phyloP scores from a whole-genome alignment of 2,888 invertebrate genomes.

The Monoplex corrugatus region DNA sequence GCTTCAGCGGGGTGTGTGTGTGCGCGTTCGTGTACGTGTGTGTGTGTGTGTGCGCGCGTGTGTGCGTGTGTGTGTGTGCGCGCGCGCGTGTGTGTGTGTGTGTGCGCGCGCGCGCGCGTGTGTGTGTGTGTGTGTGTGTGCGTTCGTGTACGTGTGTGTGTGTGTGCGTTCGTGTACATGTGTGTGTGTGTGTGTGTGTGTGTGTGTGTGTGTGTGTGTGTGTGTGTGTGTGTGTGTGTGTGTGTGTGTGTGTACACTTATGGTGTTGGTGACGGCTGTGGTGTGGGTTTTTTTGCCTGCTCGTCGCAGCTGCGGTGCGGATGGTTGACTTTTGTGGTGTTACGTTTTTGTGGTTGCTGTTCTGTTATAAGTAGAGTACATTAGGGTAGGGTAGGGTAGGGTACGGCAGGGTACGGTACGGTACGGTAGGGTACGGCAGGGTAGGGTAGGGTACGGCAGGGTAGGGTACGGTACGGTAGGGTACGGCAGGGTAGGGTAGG shows the following conservation, averaged over 20 bases:
- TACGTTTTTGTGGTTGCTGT: too few species aligned
- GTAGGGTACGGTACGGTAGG: too few species aligned
- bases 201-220: not conserved
- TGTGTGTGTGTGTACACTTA: not conserved
- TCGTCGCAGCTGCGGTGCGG: too few species aligned
- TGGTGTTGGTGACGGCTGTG: too few species aligned
- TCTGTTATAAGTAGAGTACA: too few species aligned
- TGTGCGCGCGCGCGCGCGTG: not conserved
- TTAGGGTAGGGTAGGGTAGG: too few species aligned
- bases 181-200: not conserved
- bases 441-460: too few species aligned
- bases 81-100: not conserved
- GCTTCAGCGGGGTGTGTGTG: not conserved
- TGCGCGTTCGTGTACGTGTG: not conserved
- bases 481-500: too few species aligned
- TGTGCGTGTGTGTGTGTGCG: not conserved
- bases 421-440: too few species aligned
- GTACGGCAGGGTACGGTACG: too few species aligned
- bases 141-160: not conserved
- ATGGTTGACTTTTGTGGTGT: too few species aligned
- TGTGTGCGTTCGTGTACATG: not conserved
- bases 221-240: not conserved
- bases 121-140: constrained; percentile 11
- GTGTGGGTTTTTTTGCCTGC: too few species aligned
- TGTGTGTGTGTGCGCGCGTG: not conserved